A percentile compares a stretch with the other conserved stretches of the same genome.
These are phyloP conservation scores for Molossus molossus DNA, from an alignment of 2,797 vertebrate species.

Conservation along the genomic window DNA sequence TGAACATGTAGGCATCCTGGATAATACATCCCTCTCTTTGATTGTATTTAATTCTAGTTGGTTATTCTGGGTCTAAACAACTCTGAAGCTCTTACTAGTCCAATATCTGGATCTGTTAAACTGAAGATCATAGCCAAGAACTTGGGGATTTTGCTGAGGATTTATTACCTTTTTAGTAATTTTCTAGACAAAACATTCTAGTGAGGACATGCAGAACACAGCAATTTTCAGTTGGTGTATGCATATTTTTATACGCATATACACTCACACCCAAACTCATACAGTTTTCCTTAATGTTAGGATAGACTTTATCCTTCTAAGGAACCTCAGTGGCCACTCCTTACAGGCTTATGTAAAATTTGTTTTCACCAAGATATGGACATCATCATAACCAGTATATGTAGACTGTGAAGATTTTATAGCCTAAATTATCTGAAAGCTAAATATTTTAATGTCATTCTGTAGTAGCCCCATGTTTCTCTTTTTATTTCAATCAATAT, in stretches of 20 bases:
- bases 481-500: constrained; percentile 25
- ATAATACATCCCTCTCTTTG: neutral
- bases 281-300: neutral
- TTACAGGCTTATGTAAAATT: neutral
- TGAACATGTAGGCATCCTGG: neutral
- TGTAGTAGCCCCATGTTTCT: neutral
- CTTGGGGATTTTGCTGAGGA: neutral
- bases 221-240: neutral
- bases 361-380: neutral
- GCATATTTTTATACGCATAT: neutral
- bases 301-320: neutral
- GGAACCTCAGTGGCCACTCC: neutral
- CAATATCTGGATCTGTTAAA: neutral
- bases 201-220: neutral
- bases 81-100: neutral
- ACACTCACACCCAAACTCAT: neutral
- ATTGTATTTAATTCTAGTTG: constrained; percentile 1
- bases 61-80: neutral
- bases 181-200: neutral
- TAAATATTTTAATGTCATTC: constrained; percentile 41
- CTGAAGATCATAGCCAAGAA: neutral
- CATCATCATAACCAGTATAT: neutral
- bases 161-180: neutral
- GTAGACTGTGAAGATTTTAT: neutral
- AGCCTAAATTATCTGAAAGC: neutral